Percentiles rank a stretch among this genome's conserved stretches.
Evolutionary conservation across 2,113 vertebrate species (phyloP).

Genomic region (Tauraco erythrolophus): DNA sequence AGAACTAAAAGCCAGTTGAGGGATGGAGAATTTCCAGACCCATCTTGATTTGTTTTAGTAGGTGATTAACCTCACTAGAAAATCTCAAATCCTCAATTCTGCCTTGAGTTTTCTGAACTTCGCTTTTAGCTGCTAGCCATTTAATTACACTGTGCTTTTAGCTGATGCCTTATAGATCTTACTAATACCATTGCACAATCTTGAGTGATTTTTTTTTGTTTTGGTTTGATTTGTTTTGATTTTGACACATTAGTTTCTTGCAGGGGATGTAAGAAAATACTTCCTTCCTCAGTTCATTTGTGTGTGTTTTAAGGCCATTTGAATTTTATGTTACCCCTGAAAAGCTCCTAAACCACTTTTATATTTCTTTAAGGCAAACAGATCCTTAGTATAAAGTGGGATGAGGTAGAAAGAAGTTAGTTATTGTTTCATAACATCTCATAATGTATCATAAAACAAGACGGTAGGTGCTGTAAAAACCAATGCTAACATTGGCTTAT

Average conservation of each 20-base stretch:
- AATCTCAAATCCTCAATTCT: not conserved
- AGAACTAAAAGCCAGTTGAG: not conserved
- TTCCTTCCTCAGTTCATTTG: not conserved
- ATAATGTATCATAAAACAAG: not conserved
- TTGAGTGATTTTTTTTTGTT: not conserved
- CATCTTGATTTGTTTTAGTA: not conserved
- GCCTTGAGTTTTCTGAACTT: not conserved
- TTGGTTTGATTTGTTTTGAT: not conserved
- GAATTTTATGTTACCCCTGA: not conserved
- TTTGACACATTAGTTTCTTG: not conserved
- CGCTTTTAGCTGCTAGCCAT: not conserved
- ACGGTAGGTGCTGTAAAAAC: not conserved
- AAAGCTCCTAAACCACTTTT: not conserved
- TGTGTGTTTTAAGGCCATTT: not conserved
- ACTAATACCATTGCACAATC: accelerated
- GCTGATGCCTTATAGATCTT: not conserved
- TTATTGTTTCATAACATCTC: not conserved
- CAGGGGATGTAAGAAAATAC: not conserved
- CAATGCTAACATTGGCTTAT: not conserved
- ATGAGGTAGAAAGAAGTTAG: not conserved
- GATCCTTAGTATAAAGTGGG: not conserved
- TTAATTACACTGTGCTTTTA: not conserved
- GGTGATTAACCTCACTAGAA: not conserved
- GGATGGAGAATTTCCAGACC: not conserved
- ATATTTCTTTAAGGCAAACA: not conserved